phyloP scores from a whole-genome alignment of 2,797 vertebrate genomes.

The Furcifer pardalis region DNA sequence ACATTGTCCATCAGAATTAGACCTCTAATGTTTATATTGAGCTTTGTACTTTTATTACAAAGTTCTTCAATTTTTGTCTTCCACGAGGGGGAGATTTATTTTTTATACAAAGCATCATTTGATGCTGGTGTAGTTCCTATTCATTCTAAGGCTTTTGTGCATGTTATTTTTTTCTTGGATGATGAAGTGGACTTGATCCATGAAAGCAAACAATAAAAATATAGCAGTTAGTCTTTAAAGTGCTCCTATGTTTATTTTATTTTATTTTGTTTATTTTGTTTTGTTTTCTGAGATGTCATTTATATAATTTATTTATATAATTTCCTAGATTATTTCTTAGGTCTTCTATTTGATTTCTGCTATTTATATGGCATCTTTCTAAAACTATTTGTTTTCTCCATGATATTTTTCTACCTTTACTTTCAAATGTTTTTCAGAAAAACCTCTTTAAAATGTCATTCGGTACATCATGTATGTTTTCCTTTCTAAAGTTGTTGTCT shows the following conservation, averaged over 20 bases:
- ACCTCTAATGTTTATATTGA: background rate
- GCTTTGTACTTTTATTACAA: slow-evolving; percentile 6
- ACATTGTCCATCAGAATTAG: background rate
- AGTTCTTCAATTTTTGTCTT: background rate
- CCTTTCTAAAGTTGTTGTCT: background rate
- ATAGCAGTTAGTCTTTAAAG: no score
- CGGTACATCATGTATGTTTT: background rate
- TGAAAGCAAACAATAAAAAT: no score
- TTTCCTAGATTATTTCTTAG: background rate
- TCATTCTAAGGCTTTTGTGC: background rate
- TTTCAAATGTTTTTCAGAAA: background rate
- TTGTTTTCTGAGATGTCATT: no score
- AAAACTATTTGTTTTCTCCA: background rate
- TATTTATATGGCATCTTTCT: background rate
- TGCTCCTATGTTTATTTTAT: no score
- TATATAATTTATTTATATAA: no score
- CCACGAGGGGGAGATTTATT: background rate
- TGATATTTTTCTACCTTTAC: background rate
- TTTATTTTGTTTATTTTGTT: no score
- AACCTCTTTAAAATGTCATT: background rate
- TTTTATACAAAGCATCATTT: background rate
- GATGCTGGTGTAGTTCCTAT: background rate
- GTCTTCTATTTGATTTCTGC: background rate
- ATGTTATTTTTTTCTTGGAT: no score
- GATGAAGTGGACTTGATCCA: no score